Evolutionary conservation across 2,888 invertebrate species (phyloP), one percentile per base, ranked within the genome.

Genomic region (Synergus itoensis): DNA sequence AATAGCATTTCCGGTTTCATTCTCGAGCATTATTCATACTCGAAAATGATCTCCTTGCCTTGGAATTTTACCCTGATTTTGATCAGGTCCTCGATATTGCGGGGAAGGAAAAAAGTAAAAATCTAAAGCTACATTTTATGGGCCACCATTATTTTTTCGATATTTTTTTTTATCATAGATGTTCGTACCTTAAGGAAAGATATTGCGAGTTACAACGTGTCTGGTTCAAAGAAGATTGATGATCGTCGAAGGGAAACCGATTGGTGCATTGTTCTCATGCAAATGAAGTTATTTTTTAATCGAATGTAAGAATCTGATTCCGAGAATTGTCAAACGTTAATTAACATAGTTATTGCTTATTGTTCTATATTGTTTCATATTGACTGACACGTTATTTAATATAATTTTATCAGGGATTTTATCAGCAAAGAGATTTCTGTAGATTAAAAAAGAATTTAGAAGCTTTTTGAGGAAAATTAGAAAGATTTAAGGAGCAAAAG

Each of bases 11-110:
- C 73, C 73, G 73, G 73, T 73, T 73, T 69, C 28, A 69, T 69
- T 69, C 28, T 69, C 28, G 14, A 21, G 21, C 14, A 18, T 45
- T 45, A 69, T 69, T 73, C 73, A 73, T 28, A 28, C 73, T 73
- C 36, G 4, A 73, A 69, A 73, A 73, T 73, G 73, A 73, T 73
- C 28, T 73, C 5, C 48, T 53, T 73, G 73, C 73, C 36, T 48
- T 53, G 73, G 73, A 73, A 73, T 73, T 53, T 73, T n/a, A 73
- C 53, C 73, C 73, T 73, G 73, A 73, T 73, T 73, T 73, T 53
- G 48, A 73, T 73, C 73, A 53, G 53, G 14, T 45, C 21, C 36
- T 36, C 45, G 28, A 53, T 73, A 48, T 45, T 69, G 28, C 67
- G 14, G 69, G 16, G 12, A 5, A 48, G 28, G n/a, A 45, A 69